Evolutionary conservation across 2,888 invertebrate species (phyloP).

Genomic region (Caenorhabditis parvicauda): DNA sequence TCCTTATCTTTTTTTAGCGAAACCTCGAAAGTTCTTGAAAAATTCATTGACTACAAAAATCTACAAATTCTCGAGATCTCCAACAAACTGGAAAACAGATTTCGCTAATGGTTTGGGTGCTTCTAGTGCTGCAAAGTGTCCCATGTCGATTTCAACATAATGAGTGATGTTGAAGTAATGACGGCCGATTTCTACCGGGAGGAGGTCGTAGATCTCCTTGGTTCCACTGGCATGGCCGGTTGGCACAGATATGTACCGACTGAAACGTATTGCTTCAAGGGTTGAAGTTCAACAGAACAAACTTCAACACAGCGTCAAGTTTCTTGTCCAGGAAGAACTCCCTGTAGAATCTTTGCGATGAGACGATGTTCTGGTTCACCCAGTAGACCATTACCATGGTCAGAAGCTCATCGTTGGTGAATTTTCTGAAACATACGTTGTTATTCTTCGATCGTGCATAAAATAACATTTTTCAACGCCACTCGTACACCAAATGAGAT

Average conservation of each 20-base stretch:
- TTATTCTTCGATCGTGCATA: background rate
- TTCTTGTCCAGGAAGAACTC: conserved; percentile 66
- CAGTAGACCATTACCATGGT: conserved; percentile 83
- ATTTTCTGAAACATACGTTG: conserved; percentile 68
- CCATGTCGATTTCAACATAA: conserved; percentile 71
- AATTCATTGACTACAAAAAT: conserved; percentile 14
- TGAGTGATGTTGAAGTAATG: conserved; percentile 74
- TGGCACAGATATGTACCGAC: conserved; percentile 69
- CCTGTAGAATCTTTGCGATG: conserved; percentile 76
- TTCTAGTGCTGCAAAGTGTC: conserved; percentile 84
- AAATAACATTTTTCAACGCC: background rate
- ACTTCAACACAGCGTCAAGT: conserved; percentile 28
- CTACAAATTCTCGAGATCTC: conserved; percentile 14
- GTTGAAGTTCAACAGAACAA: conserved; percentile 1
- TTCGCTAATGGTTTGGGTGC: conserved; percentile 73
- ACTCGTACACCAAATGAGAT: background rate
- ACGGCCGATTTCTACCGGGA: conserved; percentile 69
- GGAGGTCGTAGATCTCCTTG: conserved; percentile 71
- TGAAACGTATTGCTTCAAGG: conserved; percentile 8
- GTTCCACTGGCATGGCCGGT: conserved; percentile 76
- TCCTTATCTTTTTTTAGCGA: conserved; percentile 6
- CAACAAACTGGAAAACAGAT: conserved; percentile 71
- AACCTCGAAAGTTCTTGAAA: conserved; percentile 10
- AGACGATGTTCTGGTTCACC: conserved; percentile 73
- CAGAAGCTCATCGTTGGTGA: conserved; percentile 73